Percentiles rank a stretch among this genome's conserved stretches.
Conservation (phyloP, 2,888 invertebrate genomes). For the Hirudinaria manillensis region DNA sequence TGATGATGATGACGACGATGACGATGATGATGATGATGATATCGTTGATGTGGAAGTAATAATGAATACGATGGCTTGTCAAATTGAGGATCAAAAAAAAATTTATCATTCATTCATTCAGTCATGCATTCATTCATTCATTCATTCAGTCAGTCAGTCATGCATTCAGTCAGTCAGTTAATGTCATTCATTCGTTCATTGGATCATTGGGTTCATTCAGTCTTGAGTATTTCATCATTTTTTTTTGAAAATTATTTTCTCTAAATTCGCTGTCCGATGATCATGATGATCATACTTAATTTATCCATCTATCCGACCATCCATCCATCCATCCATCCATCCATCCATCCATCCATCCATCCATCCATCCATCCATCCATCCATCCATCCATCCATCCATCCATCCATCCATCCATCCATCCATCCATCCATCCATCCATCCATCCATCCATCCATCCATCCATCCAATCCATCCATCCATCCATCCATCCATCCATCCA, state of each 20-base stretch:
- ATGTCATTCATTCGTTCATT: neutral
- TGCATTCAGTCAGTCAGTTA: neutral
- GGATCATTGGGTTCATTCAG: no score
- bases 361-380: slow-evolving; percentile 13
- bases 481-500: neutral
- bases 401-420: slow-evolving; percentile 5
- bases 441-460: no score
- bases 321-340: slow-evolving; percentile 16
- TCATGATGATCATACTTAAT: neutral
- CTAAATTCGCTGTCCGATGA: neutral
- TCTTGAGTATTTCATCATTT: no score
- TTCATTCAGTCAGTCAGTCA: neutral
- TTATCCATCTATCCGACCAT: neutral
- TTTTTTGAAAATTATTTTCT: neutral
- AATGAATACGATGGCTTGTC: neutral
- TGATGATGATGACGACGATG: slow-evolving; percentile 16
- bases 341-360: slow-evolving; percentile 16
- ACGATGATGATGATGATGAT: slow-evolving; percentile 1
- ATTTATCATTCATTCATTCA: slow-evolving; percentile 1
- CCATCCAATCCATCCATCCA: no score
- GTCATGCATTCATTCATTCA: slow-evolving; percentile 10
- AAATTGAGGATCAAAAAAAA: neutral
- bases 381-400: neutral
- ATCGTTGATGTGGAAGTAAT: neutral
- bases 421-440: no score